phyloP scores from a whole-genome alignment of 1,140 invertebrate species.

The Cyphomyrmex costatus region DNA sequence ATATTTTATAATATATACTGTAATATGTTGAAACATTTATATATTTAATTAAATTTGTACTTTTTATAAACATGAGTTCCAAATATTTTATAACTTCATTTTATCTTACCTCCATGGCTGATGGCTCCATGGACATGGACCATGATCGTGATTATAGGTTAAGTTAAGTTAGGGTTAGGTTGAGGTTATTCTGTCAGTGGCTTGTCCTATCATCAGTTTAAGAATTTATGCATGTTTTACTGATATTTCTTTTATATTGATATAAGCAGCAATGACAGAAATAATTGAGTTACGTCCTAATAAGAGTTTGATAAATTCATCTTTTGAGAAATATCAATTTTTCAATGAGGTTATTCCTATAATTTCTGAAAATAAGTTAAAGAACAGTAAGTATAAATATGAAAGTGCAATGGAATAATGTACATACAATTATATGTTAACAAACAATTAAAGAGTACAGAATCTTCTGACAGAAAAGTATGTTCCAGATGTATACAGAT shows the following conservation, averaged over 20 bases:
- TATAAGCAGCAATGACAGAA: conserved; percentile 78
- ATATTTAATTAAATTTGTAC: conserved; percentile 44
- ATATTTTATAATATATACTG: conserved; percentile 14
- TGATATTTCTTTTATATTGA: neutral
- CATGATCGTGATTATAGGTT: too few relatives aligned
- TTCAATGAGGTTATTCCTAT: conserved; percentile 72
- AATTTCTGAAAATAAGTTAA: conserved; percentile 73
- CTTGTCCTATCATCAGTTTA: neutral
- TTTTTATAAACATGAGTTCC: neutral
- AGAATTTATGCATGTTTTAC: neutral
- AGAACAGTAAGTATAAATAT: conserved; percentile 72
- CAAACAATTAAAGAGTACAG: neutral
- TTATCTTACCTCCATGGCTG: too few relatives aligned
- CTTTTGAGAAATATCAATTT: conserved; percentile 85
- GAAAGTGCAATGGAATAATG: neutral
- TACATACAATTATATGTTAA: neutral
- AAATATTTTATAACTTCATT: too few relatives aligned
- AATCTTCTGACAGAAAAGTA: conserved; percentile 51
- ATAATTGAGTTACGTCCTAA: conserved; percentile 82
- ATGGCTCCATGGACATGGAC: too few relatives aligned
- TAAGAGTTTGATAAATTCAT: conserved; percentile 76
- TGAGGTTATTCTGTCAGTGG: neutral
- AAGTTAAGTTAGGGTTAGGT: too few relatives aligned
- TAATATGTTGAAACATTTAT: neutral
- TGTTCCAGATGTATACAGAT: conserved; percentile 79